These are phyloP conservation scores for Druon quercuslanigerum DNA, from an alignment of 1,140 invertebrate genomes.

Conservation along the genomic window DNA sequence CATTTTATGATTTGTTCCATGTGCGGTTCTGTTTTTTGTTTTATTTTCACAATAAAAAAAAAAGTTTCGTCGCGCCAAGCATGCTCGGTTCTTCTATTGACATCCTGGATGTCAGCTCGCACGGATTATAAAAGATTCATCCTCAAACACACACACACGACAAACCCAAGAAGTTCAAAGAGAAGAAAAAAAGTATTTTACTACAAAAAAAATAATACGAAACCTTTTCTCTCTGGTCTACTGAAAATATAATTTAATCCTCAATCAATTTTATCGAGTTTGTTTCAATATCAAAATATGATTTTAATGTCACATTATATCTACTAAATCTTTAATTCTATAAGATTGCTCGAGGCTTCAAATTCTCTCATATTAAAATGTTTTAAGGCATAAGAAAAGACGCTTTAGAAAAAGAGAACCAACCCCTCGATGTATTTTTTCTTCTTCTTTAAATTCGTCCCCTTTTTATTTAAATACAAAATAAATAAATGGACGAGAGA, in stretches of 20 bases:
- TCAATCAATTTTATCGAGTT: too few species aligned
- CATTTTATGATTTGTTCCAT: neutral
- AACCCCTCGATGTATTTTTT: neutral
- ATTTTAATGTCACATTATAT: too few species aligned
- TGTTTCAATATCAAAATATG: too few species aligned
- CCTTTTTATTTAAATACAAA: neutral
- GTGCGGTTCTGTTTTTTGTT: neutral
- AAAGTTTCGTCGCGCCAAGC: neutral
- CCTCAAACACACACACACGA: neutral
- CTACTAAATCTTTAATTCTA: too few species aligned
- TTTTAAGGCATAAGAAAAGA: neutral
- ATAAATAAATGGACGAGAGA: too few species aligned
- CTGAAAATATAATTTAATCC: too few species aligned
- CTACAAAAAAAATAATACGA: neutral
- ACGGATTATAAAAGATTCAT: conserved; percentile 9
- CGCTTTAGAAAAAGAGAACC: conserved; percentile 6
- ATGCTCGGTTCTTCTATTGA: conserved; percentile 5
- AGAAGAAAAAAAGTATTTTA: neutral
- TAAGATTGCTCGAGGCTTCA: too few species aligned
- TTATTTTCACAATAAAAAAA: neutral
- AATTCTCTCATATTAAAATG: neutral
- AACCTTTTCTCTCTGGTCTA: too few species aligned
- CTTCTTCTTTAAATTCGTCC: neutral
- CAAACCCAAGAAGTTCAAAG: neutral
- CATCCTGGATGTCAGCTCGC: neutral